Conservation (phyloP, 1,140 invertebrate species). For the Temnothorax longispinosus region DNA sequence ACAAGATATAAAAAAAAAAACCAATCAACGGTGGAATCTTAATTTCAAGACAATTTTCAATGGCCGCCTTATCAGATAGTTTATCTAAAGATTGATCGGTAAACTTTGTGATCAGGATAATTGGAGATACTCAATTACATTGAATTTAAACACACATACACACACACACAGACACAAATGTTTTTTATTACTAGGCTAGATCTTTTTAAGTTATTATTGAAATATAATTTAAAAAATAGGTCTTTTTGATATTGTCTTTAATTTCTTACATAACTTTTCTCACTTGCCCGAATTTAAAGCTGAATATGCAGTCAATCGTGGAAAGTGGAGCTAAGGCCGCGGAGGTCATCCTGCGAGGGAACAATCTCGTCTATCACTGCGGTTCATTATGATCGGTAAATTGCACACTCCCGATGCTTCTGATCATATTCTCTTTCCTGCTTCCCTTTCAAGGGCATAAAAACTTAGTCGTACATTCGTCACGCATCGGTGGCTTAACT, state of each 20-base stretch:
- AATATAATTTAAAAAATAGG: background rate
- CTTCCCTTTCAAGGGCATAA: background rate
- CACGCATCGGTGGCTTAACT: constrained; percentile 44
- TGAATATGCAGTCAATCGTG: background rate
- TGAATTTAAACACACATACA: background rate
- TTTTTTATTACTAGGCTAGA: background rate
- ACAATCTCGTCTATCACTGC: constrained; percentile 46
- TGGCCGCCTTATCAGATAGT: background rate
- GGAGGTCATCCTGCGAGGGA: background rate
- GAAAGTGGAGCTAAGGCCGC: background rate
- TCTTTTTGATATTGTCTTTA: background rate
- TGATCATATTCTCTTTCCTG: constrained; percentile 15
- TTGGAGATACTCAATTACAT: background rate
- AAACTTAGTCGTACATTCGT: constrained; percentile 50
- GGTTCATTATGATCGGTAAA: constrained; percentile 34
- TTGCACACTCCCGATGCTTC: constrained; percentile 22
- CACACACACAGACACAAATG: background rate
- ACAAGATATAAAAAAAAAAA: background rate
- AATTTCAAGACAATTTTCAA: background rate
- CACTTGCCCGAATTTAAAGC: background rate
- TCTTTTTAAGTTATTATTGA: background rate
- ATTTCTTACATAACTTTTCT: background rate
- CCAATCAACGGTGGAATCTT: background rate
- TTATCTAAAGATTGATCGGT: constrained; percentile 7
- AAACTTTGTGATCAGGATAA: constrained; percentile 3